These are phyloP conservation scores for Aythya baeri DNA, from an alignment of 2,113 vertebrate species.

Conservation along the genomic window DNA sequence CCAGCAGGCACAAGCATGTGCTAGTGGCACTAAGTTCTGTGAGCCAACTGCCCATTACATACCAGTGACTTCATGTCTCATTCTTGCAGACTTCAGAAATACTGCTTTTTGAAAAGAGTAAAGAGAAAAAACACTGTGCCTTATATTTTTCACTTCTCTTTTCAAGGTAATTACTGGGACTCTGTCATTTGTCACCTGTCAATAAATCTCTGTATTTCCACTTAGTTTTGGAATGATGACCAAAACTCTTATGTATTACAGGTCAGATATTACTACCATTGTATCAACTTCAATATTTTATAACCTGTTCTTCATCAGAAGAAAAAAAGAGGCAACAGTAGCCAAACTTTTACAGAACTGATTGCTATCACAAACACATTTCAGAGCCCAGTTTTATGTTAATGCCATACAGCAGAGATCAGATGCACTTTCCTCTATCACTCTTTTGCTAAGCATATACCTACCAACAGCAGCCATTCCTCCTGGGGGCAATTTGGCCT, in stretches of 20 bases:
- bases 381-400: neutral
- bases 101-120: too few relatives aligned
- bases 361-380: neutral
- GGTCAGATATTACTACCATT: neutral
- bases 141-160: neutral
- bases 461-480: conserved; percentile 96
- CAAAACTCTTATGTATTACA: neutral
- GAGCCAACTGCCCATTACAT: neutral
- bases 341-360: neutral
- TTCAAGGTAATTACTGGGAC: neutral
- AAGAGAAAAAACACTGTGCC: neutral
- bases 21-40: neutral
- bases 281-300: neutral
- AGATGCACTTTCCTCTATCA: neutral
- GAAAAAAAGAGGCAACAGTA: neutral
- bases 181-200: neutral
- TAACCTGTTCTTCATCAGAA: neutral
- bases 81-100: neutral
- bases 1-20: neutral
- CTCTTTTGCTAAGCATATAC: neutral
- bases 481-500: conserved; percentile 86
- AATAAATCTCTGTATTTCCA: neutral
- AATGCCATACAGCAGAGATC: neutral
- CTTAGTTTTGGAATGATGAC: neutral
- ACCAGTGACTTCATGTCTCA: neutral